Percentiles rank a stretch among this genome's conserved stretches.
Evolutionary conservation across 2,888 invertebrate species (phyloP).

Genomic region (Oscheius myriophilus): DNA sequence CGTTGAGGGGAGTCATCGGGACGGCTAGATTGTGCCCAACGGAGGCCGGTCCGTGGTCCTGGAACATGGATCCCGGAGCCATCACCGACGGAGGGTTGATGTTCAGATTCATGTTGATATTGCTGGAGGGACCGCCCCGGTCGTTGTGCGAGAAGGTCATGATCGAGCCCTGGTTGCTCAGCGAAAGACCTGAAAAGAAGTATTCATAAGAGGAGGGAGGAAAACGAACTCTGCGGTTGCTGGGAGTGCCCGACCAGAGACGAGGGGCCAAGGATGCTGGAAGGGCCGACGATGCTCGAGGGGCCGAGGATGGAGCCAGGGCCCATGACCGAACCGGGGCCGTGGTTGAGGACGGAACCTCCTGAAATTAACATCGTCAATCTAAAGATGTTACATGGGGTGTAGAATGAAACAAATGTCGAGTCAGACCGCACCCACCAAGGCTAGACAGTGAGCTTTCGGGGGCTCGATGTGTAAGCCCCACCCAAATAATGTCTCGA

Average conservation of each 20-base stretch:
- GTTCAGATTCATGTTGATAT: conserved; percentile 45
- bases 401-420: too few species aligned
- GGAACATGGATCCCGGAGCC: conserved; percentile 22
- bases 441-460: too few species aligned
- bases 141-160: conserved; percentile 28
- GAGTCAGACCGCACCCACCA: too few species aligned
- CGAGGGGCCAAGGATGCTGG: conserved; percentile 22
- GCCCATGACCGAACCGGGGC: conserved; percentile 58
- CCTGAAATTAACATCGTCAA: conserved; percentile 11
- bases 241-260: conserved; percentile 27
- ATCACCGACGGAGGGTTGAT: conserved; percentile 54
- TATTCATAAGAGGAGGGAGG: neutral
- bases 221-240: conserved; percentile 26
- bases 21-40: conserved; percentile 49
- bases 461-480: neutral
- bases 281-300: conserved; percentile 39
- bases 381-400: neutral
- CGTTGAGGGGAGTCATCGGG: conserved; percentile 68
- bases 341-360: conserved; percentile 41
- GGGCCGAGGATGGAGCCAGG: conserved; percentile 50
- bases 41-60: conserved; percentile 48
- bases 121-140: conserved; percentile 36
- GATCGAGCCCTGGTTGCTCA: conserved; percentile 26
- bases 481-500: neutral
- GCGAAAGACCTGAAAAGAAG: conserved; percentile 8